Evolutionary conservation across 2,113 vertebrate species (phyloP), one percentile per base, ranked within the genome.

Genomic region (Uria aalge): DNA sequence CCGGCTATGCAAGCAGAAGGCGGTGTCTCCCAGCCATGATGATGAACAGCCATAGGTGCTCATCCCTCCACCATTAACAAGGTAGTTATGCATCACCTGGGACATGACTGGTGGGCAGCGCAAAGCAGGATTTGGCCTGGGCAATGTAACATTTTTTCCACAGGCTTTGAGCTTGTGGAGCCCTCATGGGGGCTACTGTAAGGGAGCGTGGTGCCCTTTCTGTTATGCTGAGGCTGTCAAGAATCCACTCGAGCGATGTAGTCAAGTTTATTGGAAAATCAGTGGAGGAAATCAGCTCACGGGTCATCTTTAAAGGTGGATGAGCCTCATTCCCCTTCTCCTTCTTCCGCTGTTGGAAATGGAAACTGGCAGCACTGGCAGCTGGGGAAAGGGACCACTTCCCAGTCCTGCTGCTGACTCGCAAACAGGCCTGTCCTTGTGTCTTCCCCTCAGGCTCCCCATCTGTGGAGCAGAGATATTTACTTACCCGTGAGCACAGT

Each of bases 181-280:
- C 45, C 45, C 45, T 92, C 36, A 5, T 73, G 41, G 30, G 53
- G 74, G 34, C 57, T 72, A 30, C 45, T 11, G 12, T 11, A 78
- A 45, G 40, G 47, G 41, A 87, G 60, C 30, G 34, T 21, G 38
- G 22, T 94, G 87, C 89, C 84, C 92, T 97, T 95, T 92, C 89
- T 80, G 38, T 90, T 92, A 52, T 45, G 63, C 62, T 93, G 84
- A 90, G n/a, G 62, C 94, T 96, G 91, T 95, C 96, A 91, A 88
- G 95, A 94, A 92, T 43, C 57, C 87, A 40, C 87, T 94, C 89
- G 72, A 90, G 94, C 23, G 3, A 55, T 82, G 48, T 73, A 92
- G 62, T 52, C 77, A 88, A 90, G 84, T 85, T 93, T 94, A 97
- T 94, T 85, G 92, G 77, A 96, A 97, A 97, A 96, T 75, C 84